A percentile compares a stretch with the other conserved stretches of the same genome.
Conservation (phyloP, 2,888 invertebrate genomes). For the Elysia crispata region DNA sequence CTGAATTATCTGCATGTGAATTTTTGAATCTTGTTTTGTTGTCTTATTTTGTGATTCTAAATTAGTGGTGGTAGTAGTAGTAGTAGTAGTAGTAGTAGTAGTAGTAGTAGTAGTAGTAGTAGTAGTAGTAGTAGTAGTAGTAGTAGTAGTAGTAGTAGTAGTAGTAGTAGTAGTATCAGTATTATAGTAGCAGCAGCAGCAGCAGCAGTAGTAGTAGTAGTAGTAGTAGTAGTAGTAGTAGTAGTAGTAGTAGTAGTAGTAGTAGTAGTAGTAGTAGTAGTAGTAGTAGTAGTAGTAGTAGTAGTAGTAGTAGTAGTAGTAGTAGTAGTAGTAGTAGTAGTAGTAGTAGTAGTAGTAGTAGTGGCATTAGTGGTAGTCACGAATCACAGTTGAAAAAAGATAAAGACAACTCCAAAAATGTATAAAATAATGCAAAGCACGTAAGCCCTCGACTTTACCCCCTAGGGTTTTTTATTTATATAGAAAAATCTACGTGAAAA, state of each 20-base stretch:
- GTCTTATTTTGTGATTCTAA: no score
- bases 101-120: slow-evolving; percentile 13
- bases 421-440: no score
- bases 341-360: slow-evolving; percentile 1
- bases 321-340: slow-evolving; percentile 10
- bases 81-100: slow-evolving; percentile 25
- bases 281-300: slow-evolving; percentile 5
- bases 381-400: neutral
- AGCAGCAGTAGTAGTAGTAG: neutral
- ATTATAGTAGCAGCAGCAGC: slow-evolving; percentile 2
- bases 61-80: no score
- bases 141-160: neutral
- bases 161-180: neutral
- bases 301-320: slow-evolving; percentile 23
- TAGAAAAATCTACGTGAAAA: no score
- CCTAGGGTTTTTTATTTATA: no score
- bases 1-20: no score
- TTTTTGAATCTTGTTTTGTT: no score
- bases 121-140: neutral
- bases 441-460: no score
- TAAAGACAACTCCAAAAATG: no score
- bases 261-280: slow-evolving; percentile 1
- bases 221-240: slow-evolving; percentile 5
- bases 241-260: slow-evolving; percentile 14
- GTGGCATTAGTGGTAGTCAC: neutral